phyloP scores from a whole-genome alignment of 2,113 vertebrate genomes.

The Aegotheles bennettii region DNA sequence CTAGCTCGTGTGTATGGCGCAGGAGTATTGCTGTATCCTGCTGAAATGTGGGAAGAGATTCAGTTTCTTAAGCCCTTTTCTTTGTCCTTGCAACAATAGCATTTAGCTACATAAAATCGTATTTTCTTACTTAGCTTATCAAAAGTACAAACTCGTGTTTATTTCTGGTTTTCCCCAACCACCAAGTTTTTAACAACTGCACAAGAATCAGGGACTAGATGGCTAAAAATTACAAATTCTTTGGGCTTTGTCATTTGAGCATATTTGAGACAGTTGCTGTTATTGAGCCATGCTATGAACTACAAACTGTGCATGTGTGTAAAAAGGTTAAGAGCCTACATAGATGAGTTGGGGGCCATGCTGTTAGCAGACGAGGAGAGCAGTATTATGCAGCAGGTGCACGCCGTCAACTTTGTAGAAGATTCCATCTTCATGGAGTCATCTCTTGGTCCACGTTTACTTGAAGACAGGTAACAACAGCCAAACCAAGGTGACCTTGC shows the following conservation, averaged over 20 bases:
- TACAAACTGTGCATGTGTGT: slow-evolving; percentile 77
- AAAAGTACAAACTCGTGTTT: not conserved
- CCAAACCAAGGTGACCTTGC: slow-evolving; percentile 25
- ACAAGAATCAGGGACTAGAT: not conserved
- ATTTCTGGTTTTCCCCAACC: not conserved
- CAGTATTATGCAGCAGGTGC: slow-evolving; percentile 85
- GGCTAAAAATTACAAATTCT: not conserved
- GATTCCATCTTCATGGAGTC: slow-evolving; percentile 89
- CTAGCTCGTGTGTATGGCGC: rapidly evolving
- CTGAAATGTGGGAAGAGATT: not conserved
- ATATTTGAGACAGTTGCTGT: slow-evolving; percentile 52
- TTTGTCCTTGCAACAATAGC: not conserved
- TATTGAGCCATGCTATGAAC: slow-evolving; percentile 69
- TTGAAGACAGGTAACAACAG: slow-evolving; percentile 84
- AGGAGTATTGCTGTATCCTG: not conserved
- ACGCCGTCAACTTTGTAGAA: slow-evolving; percentile 80
- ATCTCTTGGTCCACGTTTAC: slow-evolving; percentile 75
- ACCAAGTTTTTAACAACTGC: slow-evolving; percentile 25
- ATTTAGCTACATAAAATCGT: not conserved
- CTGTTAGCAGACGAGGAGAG: slow-evolving; percentile 82
- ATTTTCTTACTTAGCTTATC: not conserved
- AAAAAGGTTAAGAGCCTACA: slow-evolving; percentile 79
- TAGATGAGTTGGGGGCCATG: slow-evolving; percentile 79
- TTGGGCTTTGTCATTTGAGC: slow-evolving; percentile 46
- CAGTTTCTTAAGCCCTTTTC: not conserved